Evolutionary conservation across 2,888 invertebrate genomes (phyloP), one percentile per base, ranked within the genome.

Genomic region (Aporophyla lueneburgensis): DNA sequence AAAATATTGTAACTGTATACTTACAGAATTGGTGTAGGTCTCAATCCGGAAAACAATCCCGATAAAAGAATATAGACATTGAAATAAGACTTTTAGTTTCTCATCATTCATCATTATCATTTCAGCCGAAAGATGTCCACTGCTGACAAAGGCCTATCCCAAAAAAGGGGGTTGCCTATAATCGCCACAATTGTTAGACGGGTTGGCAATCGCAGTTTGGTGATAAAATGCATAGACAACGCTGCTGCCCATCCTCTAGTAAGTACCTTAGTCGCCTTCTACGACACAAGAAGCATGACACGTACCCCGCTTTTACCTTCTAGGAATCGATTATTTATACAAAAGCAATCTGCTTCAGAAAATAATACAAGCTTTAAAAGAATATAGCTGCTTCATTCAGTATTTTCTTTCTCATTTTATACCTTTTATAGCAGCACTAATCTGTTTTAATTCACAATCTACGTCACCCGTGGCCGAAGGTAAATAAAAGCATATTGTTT

Each of bases 401-500:
- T 61, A 24, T 24, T 54, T 21, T 54, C 5, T n/a, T 19, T 53
- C 61, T 14, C 5, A n/a, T 54, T 21, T 61, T 14, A 27, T 46
- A 0, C 12, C 43, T 51, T 27, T 14, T 46, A n/a, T 12, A 56
- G 33, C 43, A 71, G 16, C 5, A 43, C 21, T 49, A 16, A 65
- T 49, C 49, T 43, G n/a, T 51, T 69, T 59, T 58, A n/a, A 74
- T 74, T 59, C 59, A 27, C 27, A 46, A 61, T 66, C 54, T 54
- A 49, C 33, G 33, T 24, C 27, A 4, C 54, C n/a, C 65, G 19
- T 40, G 56, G 51, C 33, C n/a, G 40, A 27, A 65, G 14, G 46
- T 6, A 61, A 59, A 79, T 71, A 49, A 69, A 71, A 61, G 53
- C 9, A 49, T 58, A 54, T 61, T 75, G n/a, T 58, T 62, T n/a